Percentiles rank a stretch among this genome's conserved stretches.
phyloP scores from a whole-genome alignment of 1,140 invertebrate species.

The Nephila pilipes region DNA sequence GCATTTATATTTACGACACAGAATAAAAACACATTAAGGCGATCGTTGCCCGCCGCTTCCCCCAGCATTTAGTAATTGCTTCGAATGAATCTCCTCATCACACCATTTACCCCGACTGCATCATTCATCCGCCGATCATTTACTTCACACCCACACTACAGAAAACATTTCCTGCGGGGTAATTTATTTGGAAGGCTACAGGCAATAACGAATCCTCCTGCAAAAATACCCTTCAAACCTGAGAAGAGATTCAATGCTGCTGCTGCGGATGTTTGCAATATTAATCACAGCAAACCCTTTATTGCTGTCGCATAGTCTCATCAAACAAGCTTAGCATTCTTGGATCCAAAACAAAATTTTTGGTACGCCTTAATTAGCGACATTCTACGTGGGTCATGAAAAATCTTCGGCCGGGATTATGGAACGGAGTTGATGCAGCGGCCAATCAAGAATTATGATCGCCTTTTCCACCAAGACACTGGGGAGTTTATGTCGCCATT shows the following conservation, averaged over 20 bases:
- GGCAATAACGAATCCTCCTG: slow-evolving; percentile 3
- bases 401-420: slow-evolving; percentile 24
- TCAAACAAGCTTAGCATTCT: slow-evolving; percentile 36
- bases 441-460: slow-evolving; percentile 34
- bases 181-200: slow-evolving; percentile 13
- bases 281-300: slow-evolving; percentile 23
- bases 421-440: not conserved
- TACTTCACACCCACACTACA: not conserved
- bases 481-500: slow-evolving; percentile 26
- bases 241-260: not conserved
- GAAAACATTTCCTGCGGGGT: slow-evolving; percentile 3
- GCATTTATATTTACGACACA: not conserved
- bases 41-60: not conserved
- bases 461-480: slow-evolving; percentile 22
- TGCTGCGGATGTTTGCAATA: not conserved
- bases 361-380: not conserved
- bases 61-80: slow-evolving; percentile 8
- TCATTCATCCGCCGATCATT: slow-evolving; percentile 15
- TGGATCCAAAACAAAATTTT: slow-evolving; percentile 28
- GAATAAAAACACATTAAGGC: not conserved
- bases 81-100: not conserved
- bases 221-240: slow-evolving; percentile 22
- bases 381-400: slow-evolving; percentile 26
- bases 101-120: slow-evolving; percentile 4
- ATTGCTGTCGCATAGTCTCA: slow-evolving; percentile 2